These are phyloP conservation scores for Poeciliopsis prolifica DNA, from an alignment of 2,113 vertebrate species.

Conservation along the genomic window DNA sequence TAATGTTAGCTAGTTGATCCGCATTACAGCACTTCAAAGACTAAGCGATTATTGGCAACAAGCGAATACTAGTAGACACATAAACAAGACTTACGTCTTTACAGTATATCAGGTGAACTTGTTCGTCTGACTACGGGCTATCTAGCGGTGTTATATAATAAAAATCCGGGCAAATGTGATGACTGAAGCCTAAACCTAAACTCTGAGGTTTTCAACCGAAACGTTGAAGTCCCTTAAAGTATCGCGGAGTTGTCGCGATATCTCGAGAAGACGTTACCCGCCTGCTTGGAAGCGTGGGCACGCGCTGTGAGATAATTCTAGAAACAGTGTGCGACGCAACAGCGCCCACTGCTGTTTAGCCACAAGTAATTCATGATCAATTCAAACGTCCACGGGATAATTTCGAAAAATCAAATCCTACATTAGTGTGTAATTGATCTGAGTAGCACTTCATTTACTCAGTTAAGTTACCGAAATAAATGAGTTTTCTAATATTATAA, in stretches of 20 bases:
- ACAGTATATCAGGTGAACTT: conserved; percentile 28
- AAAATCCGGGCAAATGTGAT: conserved; percentile 23
- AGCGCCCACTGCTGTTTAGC: not conserved
- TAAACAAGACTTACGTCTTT: conserved; percentile 69
- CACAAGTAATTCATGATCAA: no score
- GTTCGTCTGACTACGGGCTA: conserved; percentile 17
- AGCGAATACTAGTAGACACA: not conserved
- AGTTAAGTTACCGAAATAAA: no score
- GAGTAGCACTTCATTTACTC: no score
- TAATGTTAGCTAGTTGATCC: conserved; percentile 26
- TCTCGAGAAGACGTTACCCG: conserved; percentile 19
- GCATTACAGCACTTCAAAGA: conserved; percentile 1
- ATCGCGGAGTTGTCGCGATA: conserved; percentile 48
- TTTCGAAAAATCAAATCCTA: no score
- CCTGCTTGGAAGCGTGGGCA: not conserved
- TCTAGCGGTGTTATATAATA: not conserved
- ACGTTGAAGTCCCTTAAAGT: not conserved
- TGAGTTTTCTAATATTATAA: no score
- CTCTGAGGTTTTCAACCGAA: conserved; percentile 19
- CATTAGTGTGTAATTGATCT: no score
- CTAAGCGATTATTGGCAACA: not conserved
- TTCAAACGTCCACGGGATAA: no score
- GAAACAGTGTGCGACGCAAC: conserved; percentile 13
- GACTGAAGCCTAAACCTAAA: conserved; percentile 55
- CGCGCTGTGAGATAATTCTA: conserved; percentile 30